Evolutionary conservation across 2,888 invertebrate species (phyloP).

Genomic region (Drosophila multiciliata): DNA sequence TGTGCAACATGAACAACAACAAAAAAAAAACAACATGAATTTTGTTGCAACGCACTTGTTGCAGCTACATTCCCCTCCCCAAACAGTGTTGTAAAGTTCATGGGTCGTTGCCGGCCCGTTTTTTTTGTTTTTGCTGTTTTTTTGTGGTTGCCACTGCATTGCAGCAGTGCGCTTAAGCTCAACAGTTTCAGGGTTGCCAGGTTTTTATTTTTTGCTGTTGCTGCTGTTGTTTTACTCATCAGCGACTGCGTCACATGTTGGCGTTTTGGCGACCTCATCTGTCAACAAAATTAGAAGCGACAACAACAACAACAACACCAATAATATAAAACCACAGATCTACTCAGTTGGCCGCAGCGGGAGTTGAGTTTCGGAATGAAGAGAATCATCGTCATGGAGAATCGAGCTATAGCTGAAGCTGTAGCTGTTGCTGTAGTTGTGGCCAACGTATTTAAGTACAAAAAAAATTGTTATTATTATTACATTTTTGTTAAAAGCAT

Average conservation of each 20-base stretch:
- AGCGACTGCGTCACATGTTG: constrained; percentile 62
- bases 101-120: constrained; percentile 63
- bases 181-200: constrained; percentile 75
- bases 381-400: constrained; percentile 35
- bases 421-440: constrained; percentile 1
- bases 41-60: constrained; percentile 65
- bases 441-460: constrained; percentile 41
- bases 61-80: constrained; percentile 21
- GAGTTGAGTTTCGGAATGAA: constrained; percentile 37
- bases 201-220: constrained; percentile 48
- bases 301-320: constrained; percentile 41
- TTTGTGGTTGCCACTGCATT: constrained; percentile 43
- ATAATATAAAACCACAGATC: constrained; percentile 30
- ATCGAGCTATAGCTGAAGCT: constrained; percentile 22
- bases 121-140: constrained; percentile 23
- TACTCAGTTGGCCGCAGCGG: constrained; percentile 41
- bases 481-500: constrained; percentile 51
- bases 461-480: constrained; percentile 64
- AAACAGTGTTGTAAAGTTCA: constrained; percentile 68
- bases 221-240: constrained; percentile 48
- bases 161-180: constrained; percentile 71
- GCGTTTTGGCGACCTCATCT: constrained; percentile 76
- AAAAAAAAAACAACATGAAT: constrained; percentile 19
- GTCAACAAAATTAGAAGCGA: constrained; percentile 78
- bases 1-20: constrained; percentile 44